Evolutionary conservation across 2,113 vertebrate genomes (phyloP).

Genomic region (Trachemys scripta): DNA sequence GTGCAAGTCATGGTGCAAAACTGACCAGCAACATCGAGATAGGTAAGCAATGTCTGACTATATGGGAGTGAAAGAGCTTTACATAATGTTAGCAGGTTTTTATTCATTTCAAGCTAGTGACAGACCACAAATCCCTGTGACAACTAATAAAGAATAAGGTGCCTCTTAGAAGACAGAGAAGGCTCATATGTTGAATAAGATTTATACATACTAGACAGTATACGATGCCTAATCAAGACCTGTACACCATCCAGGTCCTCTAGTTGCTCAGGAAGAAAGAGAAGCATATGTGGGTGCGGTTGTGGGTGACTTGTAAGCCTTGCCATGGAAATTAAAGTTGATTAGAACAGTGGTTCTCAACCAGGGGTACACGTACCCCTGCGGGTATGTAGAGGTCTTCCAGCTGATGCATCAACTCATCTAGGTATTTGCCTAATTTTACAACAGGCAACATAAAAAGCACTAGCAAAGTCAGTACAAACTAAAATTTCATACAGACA

Average conservation of each 20-base stretch:
- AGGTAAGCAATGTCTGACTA: not conserved
- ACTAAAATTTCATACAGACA: too few relatives aligned
- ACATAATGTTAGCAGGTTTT: not conserved
- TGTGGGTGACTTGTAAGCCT: rapidly evolving
- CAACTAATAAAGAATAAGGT: not conserved
- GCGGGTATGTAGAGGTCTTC: too few relatives aligned
- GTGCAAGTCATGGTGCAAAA: not conserved
- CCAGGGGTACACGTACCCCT: too few relatives aligned
- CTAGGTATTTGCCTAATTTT: too few relatives aligned
- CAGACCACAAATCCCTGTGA: not conserved
- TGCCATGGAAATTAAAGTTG: not conserved
- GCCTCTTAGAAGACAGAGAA: not conserved
- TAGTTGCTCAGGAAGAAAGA: not conserved
- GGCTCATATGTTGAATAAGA: not conserved
- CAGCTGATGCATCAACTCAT: too few relatives aligned
- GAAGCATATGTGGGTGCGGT: not conserved
- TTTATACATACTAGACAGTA: not conserved
- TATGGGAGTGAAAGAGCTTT: not conserved
- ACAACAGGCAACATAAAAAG: too few relatives aligned
- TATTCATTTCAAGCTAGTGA: not conserved
- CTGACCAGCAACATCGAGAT: not conserved
- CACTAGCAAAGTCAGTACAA: too few relatives aligned
- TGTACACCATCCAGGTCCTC: not conserved
- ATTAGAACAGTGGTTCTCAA: not conserved
- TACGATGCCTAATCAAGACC: not conserved